Evolutionary conservation across 2,797 vertebrate genomes (phyloP).

Genomic region (Cheirogaleus major): DNA sequence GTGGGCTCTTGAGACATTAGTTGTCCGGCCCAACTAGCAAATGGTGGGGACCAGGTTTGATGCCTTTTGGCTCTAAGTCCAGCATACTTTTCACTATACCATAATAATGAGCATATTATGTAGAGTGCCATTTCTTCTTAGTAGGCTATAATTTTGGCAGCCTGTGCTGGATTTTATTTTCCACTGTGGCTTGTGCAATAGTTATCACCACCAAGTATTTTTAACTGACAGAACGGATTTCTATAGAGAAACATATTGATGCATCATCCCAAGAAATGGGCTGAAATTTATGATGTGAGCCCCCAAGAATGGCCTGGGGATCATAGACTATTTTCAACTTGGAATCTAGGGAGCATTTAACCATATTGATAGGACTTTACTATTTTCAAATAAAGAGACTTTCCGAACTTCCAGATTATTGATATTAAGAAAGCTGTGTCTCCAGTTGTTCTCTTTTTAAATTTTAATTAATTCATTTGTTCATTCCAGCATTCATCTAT

Average conservation of each 20-base stretch:
- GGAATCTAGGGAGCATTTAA: neutral
- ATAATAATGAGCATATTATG: conserved; percentile 48
- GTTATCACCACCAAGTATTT: conserved; percentile 35
- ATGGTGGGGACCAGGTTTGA: conserved; percentile 22
- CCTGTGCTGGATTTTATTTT: conserved; percentile 57
- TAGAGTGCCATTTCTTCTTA: conserved; percentile 40
- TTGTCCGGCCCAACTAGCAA: neutral
- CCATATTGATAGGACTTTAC: neutral
- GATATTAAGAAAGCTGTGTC: neutral
- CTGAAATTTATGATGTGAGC: neutral
- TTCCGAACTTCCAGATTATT: conserved; percentile 28
- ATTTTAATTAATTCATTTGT: neutral
- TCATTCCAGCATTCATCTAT: neutral
- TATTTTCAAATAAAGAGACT: conserved; percentile 28
- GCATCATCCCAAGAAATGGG: conserved; percentile 44
- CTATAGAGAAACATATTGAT: conserved; percentile 51
- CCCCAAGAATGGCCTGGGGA: neutral
- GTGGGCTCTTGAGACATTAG: neutral
- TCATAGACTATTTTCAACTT: neutral
- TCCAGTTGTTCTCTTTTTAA: neutral
- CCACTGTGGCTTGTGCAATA: conserved; percentile 50
- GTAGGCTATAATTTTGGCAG: conserved; percentile 57
- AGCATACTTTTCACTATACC: neutral
- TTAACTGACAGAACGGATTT: conserved; percentile 55
- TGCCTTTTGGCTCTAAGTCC: conserved; percentile 2